Evolutionary conservation across 2,797 vertebrate species (phyloP).

Genomic region (Hydrophis major): DNA sequence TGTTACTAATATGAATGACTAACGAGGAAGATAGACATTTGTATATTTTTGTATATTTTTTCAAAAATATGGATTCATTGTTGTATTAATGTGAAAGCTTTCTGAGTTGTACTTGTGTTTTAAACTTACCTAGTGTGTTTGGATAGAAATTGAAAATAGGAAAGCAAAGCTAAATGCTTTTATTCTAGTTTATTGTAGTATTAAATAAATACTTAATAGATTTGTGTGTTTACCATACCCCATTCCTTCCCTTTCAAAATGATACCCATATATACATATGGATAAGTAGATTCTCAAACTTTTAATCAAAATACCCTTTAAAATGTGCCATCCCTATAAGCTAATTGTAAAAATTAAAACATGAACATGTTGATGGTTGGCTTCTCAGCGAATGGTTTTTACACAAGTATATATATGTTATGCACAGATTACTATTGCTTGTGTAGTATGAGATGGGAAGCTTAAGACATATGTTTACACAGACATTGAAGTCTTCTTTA

Average conservation of each 20-base stretch:
- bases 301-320: neutral
- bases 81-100: neutral
- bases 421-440: neutral
- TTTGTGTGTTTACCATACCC: neutral
- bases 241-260: neutral
- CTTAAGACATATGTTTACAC: neutral
- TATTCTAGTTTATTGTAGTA: neutral
- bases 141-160: neutral
- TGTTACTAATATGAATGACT: neutral
- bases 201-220: neutral
- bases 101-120: neutral
- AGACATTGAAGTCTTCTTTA: neutral
- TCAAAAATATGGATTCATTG: neutral
- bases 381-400: neutral
- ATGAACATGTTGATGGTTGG: neutral
- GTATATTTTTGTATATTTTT: neutral
- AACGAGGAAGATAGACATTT: neutral
- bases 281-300: neutral
- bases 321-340: neutral
- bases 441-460: neutral
- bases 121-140: neutral
- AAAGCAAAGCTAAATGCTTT: neutral
- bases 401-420: neutral
- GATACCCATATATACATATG: slow-evolving; percentile 40
- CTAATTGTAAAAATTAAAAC: neutral